Evolutionary conservation across 2,888 invertebrate genomes (phyloP), one percentile per base, ranked within the genome.

Genomic region (Acleris cristana): DNA sequence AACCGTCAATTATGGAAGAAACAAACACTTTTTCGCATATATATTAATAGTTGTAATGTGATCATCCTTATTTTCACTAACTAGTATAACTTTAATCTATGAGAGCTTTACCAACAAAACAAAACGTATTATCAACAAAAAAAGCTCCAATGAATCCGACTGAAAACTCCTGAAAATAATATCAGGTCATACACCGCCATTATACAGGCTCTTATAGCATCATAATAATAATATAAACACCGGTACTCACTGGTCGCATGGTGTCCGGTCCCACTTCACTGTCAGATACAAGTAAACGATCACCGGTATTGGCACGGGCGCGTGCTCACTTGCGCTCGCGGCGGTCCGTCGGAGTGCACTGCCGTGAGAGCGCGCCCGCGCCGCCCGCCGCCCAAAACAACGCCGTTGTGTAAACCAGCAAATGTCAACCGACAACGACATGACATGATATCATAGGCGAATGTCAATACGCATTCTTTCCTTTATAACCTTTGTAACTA

Each of bases 211-310:
- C 2, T 34, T 34, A 10, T 34, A 34, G 34, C 34, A 34, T 40
- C 14, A 40, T 40, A 12, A 40, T 40, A 40, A 40, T 40, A 40
- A 14, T 40, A 40, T 40, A 40, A 45, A 66, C 87, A 87, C 87
- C 73, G 70, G 75, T 87, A 92, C 91, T 88, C 82, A 91, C 91
- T 81, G 79, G 79, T 79, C 86, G 87, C 89, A 91, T 90, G 74
- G 73, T 89, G 88, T 79, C 79, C 78, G 75, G 76, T 80, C 75
- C 30, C 56, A 64, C 34, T 52, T 52, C 71, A 67, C 67, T 58
- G 14, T 53, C 48, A 58, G 62, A 61, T 40, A 14, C 40, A 40
- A 26, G 26, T 7, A 7, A 67, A 55, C 64, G 58, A 60, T 57
- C 44, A 62, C 62, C 51, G 62, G 34, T 30, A 48, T 12, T 23